Conservation (phyloP, 2,113 vertebrate genomes). For the Leptosomus discolor region DNA sequence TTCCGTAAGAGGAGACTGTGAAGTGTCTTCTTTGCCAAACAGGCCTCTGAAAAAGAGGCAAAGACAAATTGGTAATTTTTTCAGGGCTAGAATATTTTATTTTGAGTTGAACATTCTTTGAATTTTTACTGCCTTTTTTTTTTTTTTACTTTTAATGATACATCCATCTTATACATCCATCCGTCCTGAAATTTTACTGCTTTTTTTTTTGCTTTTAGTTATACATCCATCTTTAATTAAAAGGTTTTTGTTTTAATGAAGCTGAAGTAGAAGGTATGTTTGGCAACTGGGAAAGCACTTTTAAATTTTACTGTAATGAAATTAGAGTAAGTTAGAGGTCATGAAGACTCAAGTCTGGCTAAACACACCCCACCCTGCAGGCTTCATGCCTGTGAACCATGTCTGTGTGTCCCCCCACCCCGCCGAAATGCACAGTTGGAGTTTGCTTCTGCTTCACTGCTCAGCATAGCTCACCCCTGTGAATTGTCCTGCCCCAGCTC, state of each 20-base stretch:
- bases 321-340: background rate
- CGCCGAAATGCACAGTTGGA: fast-evolving
- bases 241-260: background rate
- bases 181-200: background rate
- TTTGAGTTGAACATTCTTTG: background rate
- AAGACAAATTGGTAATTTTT: background rate
- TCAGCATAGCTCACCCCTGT: background rate
- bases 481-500: background rate
- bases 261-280: background rate
- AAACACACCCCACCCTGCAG: background rate
- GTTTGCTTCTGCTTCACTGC: background rate
- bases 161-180: background rate
- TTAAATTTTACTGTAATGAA: background rate
- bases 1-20: background rate
- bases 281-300: background rate
- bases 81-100: background rate
- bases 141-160: background rate
- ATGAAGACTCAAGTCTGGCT: background rate
- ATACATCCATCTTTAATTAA: background rate
- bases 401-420: too few relatives aligned
- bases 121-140: background rate
- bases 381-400: background rate
- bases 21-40: background rate
- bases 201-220: background rate
- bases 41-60: background rate